A percentile compares a stretch with the other conserved stretches of the same genome.
Evolutionary conservation across 2,888 invertebrate genomes (phyloP).

Genomic region (Oscheius sp.): DNA sequence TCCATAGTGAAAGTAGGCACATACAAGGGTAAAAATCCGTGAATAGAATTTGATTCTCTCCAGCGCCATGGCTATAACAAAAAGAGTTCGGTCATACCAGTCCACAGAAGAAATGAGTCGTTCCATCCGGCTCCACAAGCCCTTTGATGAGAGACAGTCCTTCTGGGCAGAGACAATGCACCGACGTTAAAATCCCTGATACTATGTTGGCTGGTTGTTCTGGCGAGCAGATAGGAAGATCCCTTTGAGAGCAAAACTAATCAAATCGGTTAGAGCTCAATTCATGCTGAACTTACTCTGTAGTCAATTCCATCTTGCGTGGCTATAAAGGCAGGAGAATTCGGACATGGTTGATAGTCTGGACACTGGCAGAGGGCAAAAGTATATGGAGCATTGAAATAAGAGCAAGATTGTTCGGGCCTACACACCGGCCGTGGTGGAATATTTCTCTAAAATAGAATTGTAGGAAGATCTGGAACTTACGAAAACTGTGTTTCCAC

Average conservation of each 20-base stretch:
- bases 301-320: constrained; percentile 37
- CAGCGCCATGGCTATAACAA: neutral
- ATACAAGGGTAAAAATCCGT: neutral
- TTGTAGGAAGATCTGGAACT: constrained; percentile 1
- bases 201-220: constrained; percentile 45
- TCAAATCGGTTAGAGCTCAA: neutral
- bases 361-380: constrained; percentile 47
- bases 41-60: neutral
- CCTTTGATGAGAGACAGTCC: constrained; percentile 31
- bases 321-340: constrained; percentile 15
- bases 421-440: constrained; percentile 38
- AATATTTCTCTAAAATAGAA: constrained; percentile 33
- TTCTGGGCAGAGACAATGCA: constrained; percentile 44
- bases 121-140: neutral
- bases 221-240: constrained; percentile 33
- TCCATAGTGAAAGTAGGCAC: neutral
- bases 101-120: constrained; percentile 38
- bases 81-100: constrained; percentile 28
- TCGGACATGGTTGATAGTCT: constrained; percentile 28
- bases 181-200: constrained; percentile 41
- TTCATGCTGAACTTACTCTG: constrained; percentile 25
- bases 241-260: constrained; percentile 48
- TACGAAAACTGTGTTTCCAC: neutral
- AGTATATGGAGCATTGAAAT: constrained; percentile 31
- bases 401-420: constrained; percentile 41